These are phyloP conservation scores for Hemicrepidius hirtus DNA, from an alignment of 2,888 invertebrate species.

Conservation along the genomic window DNA sequence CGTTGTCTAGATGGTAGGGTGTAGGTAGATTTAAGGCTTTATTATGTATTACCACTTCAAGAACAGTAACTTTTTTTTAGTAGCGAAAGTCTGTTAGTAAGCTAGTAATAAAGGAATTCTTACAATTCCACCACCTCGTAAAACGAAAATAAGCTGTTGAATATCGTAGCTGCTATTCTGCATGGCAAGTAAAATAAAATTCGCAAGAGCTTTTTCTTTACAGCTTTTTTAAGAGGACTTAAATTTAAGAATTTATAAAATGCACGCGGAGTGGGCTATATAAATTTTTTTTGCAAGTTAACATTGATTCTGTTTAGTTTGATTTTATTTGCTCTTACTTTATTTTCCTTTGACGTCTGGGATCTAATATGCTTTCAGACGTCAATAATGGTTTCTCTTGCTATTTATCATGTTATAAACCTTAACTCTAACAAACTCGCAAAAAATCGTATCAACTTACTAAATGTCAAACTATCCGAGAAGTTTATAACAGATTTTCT, in stretches of 20 bases:
- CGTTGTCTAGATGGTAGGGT: background rate
- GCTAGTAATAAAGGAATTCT: constrained; percentile 23
- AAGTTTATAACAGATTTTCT: no score
- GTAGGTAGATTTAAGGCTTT: background rate
- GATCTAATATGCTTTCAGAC: no score
- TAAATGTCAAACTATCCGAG: no score
- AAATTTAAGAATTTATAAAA: constrained; percentile 27
- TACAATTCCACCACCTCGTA: constrained; percentile 34
- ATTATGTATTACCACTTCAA: background rate
- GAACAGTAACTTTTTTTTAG: constrained; percentile 2
- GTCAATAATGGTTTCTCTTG: no score
- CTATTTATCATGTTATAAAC: no score
- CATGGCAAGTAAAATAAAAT: constrained; percentile 35
- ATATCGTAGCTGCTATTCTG: constrained; percentile 21
- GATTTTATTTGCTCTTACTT: background rate
- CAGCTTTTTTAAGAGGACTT: constrained; percentile 34
- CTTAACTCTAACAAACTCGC: no score
- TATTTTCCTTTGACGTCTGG: background rate
- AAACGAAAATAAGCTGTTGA: constrained; percentile 29
- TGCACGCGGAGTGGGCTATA: constrained; percentile 5
- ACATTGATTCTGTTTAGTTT: background rate
- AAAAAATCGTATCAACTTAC: no score
- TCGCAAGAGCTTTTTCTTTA: constrained; percentile 30
- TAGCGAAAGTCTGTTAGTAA: constrained; percentile 8
- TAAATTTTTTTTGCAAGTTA: background rate